phyloP scores from a whole-genome alignment of 2,888 invertebrate species.

The Tetanocera ferruginea region DNA sequence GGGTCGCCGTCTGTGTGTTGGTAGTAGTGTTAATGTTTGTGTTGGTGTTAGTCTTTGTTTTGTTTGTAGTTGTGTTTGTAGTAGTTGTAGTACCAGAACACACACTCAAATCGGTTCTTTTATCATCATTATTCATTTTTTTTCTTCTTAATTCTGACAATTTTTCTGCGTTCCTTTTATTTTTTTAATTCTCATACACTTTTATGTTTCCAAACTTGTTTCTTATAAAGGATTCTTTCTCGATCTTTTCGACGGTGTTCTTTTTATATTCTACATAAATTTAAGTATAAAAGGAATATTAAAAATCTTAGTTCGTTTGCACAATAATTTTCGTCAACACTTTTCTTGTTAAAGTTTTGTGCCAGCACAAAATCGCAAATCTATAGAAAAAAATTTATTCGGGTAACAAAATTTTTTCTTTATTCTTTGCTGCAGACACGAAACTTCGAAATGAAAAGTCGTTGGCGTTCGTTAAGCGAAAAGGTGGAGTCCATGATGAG shows the following conservation, averaged over 20 bases:
- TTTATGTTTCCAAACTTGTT: slow-evolving; percentile 6
- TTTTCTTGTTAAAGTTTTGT: slow-evolving; percentile 20
- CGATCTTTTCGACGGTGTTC: neutral
- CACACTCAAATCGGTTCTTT: slow-evolving; percentile 46
- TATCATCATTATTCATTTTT: slow-evolving; percentile 48
- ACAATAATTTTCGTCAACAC: neutral
- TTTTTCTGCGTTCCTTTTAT: slow-evolving; percentile 31
- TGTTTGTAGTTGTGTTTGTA: slow-evolving; percentile 32
- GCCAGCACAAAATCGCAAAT: neutral
- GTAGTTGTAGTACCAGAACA: slow-evolving; percentile 44
- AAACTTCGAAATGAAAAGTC: slow-evolving; percentile 35
- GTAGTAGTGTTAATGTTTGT: slow-evolving; percentile 30
- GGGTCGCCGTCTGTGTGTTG: slow-evolving; percentile 18
- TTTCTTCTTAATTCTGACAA: slow-evolving; percentile 34
- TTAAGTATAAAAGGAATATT: neutral
- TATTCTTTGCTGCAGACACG: slow-evolving; percentile 7
- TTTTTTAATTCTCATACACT: slow-evolving; percentile 14
- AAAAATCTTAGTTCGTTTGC: neutral
- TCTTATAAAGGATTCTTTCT: neutral
- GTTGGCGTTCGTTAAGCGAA: slow-evolving; percentile 24
- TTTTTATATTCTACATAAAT: neutral
- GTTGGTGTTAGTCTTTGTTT: slow-evolving; percentile 44
- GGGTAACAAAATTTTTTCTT: neutral
- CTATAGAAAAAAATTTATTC: neutral
- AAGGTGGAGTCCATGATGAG: neutral